Base-by-base conservation (phyloP, 2,888 invertebrate species). In the Zaprionus bogoriensis region DNA sequence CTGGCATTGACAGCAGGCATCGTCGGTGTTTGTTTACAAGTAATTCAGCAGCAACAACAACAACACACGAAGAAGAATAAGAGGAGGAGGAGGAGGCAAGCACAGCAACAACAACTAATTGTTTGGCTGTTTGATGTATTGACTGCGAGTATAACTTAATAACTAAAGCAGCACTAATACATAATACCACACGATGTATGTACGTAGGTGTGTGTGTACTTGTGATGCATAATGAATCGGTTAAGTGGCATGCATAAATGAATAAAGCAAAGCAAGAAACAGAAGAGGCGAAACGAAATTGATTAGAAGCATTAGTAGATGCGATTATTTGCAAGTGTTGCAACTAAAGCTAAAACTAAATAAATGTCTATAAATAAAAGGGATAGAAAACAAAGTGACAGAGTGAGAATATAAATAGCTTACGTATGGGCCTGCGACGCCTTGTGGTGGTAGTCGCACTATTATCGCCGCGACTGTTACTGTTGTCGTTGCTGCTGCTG, bases 371-470 rank as follows among this genome's bases (percentile, higher is more conserved):
- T 45, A 57, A 30, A 22, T 60, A 42, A 28, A 28, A 46, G 28
- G 51, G 23, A 53, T 45, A 36, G 50, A 38, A 64, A 52, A 51
- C 38, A 61, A 48, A 51, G 25, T 44, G 60, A 52, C 41, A 44
- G 42, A 27, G 27, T 7, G 27, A 22, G 10, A 41, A 63, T 81
- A 68, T 60, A 77, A 85, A 79, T 81, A 73, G 76, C 88, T 88
- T 88, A 88, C 88, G 76, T 74, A 74, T 85, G 67, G 76, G 77
- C 71, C 88, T 80, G 74, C 88, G 87, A 32, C 88, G 87, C 74
- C 84, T 64, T 67, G 55, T 79, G 72, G 84, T 64, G 65, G 55
- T 79, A 69, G 84, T 64, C 46, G 62, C 77, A 81, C 74, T 84
- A 77, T 77, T 69, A 47, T 79, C 67, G 82, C 67, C 82, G 64